Evolutionary conservation across 2,888 invertebrate species (phyloP).

Genomic region (Poecilobothrus nobilitatus): DNA sequence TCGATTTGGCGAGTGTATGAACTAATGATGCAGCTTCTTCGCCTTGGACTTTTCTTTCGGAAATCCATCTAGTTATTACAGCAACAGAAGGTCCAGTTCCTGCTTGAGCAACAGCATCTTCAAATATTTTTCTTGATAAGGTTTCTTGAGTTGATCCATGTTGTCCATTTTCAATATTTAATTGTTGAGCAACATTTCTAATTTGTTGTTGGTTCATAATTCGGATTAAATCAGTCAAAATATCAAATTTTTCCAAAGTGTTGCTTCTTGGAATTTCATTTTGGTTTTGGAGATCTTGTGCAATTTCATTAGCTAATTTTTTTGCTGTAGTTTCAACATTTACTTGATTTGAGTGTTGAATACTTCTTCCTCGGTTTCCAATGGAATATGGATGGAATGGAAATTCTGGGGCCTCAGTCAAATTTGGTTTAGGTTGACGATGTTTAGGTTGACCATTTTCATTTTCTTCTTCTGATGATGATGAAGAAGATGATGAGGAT

Average conservation of each 20-base stretch:
- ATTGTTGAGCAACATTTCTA: constrained; percentile 23
- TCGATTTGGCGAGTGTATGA: constrained; percentile 31
- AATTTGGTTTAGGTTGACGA: constrained; percentile 34
- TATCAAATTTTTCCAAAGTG: constrained; percentile 56
- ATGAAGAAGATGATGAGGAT: constrained; percentile 22
- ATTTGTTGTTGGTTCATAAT: constrained; percentile 56
- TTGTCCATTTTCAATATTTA: constrained; percentile 47
- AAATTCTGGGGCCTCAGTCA: constrained; percentile 42
- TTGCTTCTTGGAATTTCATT: constrained; percentile 50
- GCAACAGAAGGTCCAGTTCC: constrained; percentile 61
- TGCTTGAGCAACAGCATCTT: constrained; percentile 57
- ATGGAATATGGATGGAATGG: constrained; percentile 46
- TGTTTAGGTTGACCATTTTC: constrained; percentile 13
- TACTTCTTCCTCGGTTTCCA: constrained; percentile 46
- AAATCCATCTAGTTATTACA: constrained; percentile 54
- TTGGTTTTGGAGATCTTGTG: constrained; percentile 51
- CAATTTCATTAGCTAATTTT: constrained; percentile 50
- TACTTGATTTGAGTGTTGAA: constrained; percentile 32
- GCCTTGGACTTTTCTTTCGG: constrained; percentile 46
- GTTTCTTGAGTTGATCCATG: constrained; percentile 29
- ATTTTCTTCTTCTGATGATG: constrained; percentile 23
- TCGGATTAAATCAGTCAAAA: constrained; percentile 51
- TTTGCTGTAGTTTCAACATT: constrained; percentile 32
- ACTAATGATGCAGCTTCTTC: constrained; percentile 55
- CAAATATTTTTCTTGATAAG: constrained; percentile 50